Evolutionary conservation across 2,888 invertebrate species (phyloP).

Genomic region (Perizoma flavofasciatum): DNA sequence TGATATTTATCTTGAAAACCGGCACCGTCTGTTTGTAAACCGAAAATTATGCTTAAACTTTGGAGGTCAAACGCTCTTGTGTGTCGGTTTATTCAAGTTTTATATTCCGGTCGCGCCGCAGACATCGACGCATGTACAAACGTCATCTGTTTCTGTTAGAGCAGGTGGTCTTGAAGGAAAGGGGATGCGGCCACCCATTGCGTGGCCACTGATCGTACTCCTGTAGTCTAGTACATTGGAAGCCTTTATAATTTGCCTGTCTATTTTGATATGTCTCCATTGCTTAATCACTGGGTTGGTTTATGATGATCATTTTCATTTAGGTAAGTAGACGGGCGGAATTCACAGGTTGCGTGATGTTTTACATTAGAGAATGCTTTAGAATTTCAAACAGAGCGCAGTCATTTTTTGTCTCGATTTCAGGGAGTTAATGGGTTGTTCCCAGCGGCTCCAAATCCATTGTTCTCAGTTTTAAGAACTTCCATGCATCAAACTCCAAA

Average conservation of each 20-base stretch:
- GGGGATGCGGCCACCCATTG: constrained; percentile 50
- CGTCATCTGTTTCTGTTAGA: constrained; percentile 54
- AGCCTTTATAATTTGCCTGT: constrained; percentile 46
- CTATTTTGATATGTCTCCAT: constrained; percentile 47
- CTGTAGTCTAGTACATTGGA: constrained; percentile 46
- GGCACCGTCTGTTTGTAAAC: constrained; percentile 24
- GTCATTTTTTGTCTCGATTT: constrained; percentile 5
- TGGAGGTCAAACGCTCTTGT: constrained; percentile 45
- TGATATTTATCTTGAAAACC: constrained; percentile 18
- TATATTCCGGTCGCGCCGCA: constrained; percentile 46
- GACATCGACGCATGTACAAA: constrained; percentile 50
- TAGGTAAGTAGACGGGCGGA: constrained; percentile 30
- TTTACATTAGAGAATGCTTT: constrained; percentile 23
- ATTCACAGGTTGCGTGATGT: constrained; percentile 33
- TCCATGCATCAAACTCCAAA: too few species aligned
- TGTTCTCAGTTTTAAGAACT: too few species aligned
- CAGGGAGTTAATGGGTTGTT: not conserved
- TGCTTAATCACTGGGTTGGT: constrained; percentile 34
- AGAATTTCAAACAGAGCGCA: constrained; percentile 5
- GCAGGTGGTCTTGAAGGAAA: constrained; percentile 55
- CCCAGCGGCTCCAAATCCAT: too few species aligned
- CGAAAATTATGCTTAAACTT: constrained; percentile 40
- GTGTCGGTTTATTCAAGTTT: constrained; percentile 36
- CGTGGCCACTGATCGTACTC: constrained; percentile 51
- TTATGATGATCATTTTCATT: constrained; percentile 37